phyloP scores from a whole-genome alignment of 2,888 invertebrate species.

The Lasioglossum villosulum region DNA sequence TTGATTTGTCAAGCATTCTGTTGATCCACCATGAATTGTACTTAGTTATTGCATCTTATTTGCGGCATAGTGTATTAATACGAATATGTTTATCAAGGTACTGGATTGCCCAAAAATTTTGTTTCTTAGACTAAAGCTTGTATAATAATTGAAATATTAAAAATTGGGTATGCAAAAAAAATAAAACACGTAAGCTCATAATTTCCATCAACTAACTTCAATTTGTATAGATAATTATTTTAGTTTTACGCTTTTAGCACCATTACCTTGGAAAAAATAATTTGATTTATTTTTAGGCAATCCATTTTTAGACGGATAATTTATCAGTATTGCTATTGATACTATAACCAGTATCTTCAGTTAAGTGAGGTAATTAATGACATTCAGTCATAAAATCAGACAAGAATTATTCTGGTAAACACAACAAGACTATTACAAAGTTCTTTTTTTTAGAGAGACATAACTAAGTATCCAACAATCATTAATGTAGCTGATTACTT shows the following conservation, averaged over 20 bases:
- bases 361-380: constrained; percentile 81
- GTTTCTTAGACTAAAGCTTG: constrained; percentile 62
- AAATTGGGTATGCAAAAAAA: constrained; percentile 71
- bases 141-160: constrained; percentile 67
- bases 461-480: constrained; percentile 69
- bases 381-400: constrained; percentile 78
- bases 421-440: constrained; percentile 64
- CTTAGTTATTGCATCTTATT: constrained; percentile 80
- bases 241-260: constrained; percentile 76
- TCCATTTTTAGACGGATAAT: constrained; percentile 81
- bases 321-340: constrained; percentile 75
- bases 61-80: constrained; percentile 66
- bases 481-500: constrained; percentile 69
- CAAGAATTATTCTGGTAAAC: constrained; percentile 70
- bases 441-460: constrained; percentile 46
- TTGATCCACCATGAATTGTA: constrained; percentile 79
- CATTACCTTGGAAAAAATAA: constrained; percentile 76
- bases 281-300: constrained; percentile 79
- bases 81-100: constrained; percentile 62
- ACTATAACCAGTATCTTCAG: constrained; percentile 80
- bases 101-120: constrained; percentile 79
- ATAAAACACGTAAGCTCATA: constrained; percentile 77
- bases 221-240: constrained; percentile 71
- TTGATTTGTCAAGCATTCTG: constrained; percentile 77
- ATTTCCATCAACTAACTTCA: constrained; percentile 65